Conservation (phyloP, 2,113 vertebrate genomes). For the Pachycephala philippinensis region DNA sequence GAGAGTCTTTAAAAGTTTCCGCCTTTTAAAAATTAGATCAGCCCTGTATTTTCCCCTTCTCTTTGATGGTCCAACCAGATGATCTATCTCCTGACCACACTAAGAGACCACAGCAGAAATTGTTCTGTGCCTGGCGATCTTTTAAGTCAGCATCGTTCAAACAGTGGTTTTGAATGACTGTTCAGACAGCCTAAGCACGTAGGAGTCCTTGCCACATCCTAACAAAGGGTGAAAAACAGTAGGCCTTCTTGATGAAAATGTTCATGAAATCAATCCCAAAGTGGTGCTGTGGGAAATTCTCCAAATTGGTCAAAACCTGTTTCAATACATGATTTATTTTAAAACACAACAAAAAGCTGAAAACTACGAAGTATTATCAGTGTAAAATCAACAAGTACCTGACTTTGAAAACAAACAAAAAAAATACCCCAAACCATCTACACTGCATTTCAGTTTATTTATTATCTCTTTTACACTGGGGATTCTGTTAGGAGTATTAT, state of each 20-base stretch:
- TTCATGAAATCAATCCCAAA: not conserved
- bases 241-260: not conserved
- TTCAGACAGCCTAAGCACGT: not conserved
- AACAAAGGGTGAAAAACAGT: not conserved
- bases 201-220: not conserved
- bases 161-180: not conserved
- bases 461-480: not conserved
- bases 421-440: not conserved
- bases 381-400: not conserved
- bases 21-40: not conserved
- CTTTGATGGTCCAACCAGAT: not conserved
- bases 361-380: accelerated
- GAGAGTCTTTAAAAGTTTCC: not conserved
- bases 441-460: not conserved
- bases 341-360: not conserved
- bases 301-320: not conserved
- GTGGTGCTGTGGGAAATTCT: not conserved
- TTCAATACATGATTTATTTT: not conserved
- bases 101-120: not conserved
- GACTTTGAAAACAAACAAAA: not conserved
- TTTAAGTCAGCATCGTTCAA: not conserved
- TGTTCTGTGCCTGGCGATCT: accelerated
- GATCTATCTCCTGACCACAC: not conserved
- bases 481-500: not conserved
- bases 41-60: not conserved